phyloP scores from a whole-genome alignment of 2,888 invertebrate species.

The Agonopterix subpropinquella region DNA sequence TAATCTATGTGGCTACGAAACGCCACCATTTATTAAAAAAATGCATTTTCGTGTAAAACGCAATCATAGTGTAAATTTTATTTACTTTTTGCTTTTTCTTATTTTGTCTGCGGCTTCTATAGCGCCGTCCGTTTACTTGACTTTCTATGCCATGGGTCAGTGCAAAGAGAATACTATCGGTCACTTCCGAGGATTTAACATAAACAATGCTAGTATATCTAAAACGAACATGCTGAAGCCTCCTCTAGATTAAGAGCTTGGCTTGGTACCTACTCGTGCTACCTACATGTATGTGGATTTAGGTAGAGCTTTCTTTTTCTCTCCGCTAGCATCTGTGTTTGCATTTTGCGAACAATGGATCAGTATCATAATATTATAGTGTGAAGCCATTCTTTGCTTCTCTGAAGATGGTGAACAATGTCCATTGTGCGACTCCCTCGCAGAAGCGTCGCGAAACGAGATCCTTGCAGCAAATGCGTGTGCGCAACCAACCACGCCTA shows the following conservation, averaged over 20 bases:
- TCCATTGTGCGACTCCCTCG: conserved; percentile 52
- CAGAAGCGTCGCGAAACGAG: conserved; percentile 46
- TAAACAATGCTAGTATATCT: too few relatives aligned
- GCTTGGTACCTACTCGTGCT: not conserved
- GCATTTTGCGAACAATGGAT: conserved; percentile 42
- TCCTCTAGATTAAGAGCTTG: too few relatives aligned
- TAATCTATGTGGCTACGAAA: conserved; percentile 20
- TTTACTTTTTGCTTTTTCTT: conserved; percentile 33
- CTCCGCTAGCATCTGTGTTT: conserved; percentile 28
- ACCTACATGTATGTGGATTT: not conserved
- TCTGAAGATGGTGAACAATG: conserved; percentile 52
- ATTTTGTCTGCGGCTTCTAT: conserved; percentile 38
- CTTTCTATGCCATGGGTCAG: conserved; percentile 26
- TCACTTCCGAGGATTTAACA: conserved; percentile 26
- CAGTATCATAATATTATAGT: conserved; percentile 38
- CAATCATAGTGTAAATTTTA: conserved; percentile 15
- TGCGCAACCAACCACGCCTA: conserved; percentile 8
- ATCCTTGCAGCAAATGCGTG: conserved; percentile 28
- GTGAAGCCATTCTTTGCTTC: conserved; percentile 45
- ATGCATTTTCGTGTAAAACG: not conserved
- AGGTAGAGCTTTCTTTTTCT: not conserved
- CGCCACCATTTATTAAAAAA: not conserved
- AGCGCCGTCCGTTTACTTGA: conserved; percentile 45
- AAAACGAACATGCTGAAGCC: too few relatives aligned
- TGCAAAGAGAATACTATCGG: conserved; percentile 42